phyloP scores from a whole-genome alignment of 2,888 invertebrate species.

The Chrysopilus asiliformis region DNA sequence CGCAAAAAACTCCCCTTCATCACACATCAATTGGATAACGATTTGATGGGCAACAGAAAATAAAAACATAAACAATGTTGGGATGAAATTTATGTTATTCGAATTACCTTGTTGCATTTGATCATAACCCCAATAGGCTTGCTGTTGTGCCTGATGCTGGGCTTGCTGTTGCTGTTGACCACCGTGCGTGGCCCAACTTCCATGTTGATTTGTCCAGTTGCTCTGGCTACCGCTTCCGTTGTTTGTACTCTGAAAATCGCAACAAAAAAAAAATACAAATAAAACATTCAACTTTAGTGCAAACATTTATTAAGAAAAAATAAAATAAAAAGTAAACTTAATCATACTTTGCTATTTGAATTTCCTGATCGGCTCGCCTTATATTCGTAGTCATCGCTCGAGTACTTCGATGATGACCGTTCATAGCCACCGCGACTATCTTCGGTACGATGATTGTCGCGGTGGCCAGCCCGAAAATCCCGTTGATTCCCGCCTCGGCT shows the following conservation, averaged over 20 bases:
- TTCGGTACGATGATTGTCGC: conserved; percentile 34
- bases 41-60: no score
- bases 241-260: conserved; percentile 14
- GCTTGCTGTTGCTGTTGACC: conserved; percentile 18
- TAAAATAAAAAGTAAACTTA: conserved; percentile 2
- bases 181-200: conserved; percentile 12
- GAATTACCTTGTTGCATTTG: conserved; percentile 30
- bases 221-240: conserved; percentile 12
- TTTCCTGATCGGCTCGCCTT: conserved; percentile 10
- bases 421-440: conserved; percentile 38
- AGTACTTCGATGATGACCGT: conserved; percentile 29
- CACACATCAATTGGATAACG: no score
- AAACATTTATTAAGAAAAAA: no score
- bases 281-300: conserved; percentile 2
- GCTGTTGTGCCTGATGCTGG: no score
- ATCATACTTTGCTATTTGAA: conserved; percentile 6
- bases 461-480: conserved; percentile 39
- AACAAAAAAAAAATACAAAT: conserved; percentile 6
- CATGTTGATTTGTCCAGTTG: conserved; percentile 13
- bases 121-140: conserved; percentile 31
- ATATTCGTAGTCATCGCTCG: conserved; percentile 23
- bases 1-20: no score
- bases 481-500: conserved; percentile 30
- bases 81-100: no score
- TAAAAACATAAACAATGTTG: no score